Evolutionary conservation across 2,113 vertebrate genomes (phyloP).

Genomic region (Verasper variegatus): DNA sequence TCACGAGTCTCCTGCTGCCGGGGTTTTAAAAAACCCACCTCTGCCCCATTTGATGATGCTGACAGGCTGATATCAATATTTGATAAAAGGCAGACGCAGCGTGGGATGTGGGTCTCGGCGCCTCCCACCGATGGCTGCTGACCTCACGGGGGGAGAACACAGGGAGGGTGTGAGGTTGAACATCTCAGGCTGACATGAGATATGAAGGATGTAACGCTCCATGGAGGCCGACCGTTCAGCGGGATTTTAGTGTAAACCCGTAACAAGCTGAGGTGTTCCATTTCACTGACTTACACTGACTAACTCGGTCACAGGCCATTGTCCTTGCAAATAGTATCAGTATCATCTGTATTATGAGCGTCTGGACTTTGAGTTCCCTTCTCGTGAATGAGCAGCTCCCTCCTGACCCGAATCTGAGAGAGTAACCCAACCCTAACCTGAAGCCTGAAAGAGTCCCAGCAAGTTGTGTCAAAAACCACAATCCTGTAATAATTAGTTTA

Average conservation of each 20-base stretch:
- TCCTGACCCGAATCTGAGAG: too few species aligned
- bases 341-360: too few species aligned
- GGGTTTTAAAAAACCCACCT: not conserved
- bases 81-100: constrained; percentile 15
- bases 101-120: too few species aligned
- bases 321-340: too few species aligned
- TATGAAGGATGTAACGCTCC: constrained; percentile 6
- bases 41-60: not conserved
- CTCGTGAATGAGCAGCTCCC: too few species aligned
- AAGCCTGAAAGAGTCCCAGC: too few species aligned
- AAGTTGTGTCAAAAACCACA: too few species aligned
- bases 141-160: constrained; percentile 2
- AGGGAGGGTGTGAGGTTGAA: constrained; percentile 26
- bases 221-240: constrained; percentile 21
- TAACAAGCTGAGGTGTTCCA: constrained; percentile 12
- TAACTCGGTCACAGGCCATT: constrained; percentile 12
- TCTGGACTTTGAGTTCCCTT: not conserved
- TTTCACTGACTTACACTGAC: not conserved
- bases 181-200: constrained; percentile 27
- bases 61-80: constrained; percentile 45
- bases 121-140: not conserved
- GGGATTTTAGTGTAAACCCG: constrained; percentile 1
- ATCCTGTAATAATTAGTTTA: not conserved
- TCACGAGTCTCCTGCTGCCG: not conserved
- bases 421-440: too few species aligned